phyloP scores from a whole-genome alignment of 2,888 invertebrate species.

The Seira sanloemensis region DNA sequence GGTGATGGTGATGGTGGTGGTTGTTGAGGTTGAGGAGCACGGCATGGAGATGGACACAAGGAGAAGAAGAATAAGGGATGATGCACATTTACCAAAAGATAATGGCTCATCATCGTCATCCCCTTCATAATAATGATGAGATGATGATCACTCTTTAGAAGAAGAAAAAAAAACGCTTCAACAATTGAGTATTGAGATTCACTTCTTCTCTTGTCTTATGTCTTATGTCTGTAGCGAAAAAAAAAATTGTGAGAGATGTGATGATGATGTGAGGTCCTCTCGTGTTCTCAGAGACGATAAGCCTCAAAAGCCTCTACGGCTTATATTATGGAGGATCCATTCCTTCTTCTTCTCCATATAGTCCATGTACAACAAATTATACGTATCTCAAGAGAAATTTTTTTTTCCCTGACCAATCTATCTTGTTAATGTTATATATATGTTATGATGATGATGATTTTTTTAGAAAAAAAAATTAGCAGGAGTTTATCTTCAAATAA shows the following conservation, averaged over 20 bases:
- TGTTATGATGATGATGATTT: no score
- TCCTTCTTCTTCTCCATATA: neutral
- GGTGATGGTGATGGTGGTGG: neutral
- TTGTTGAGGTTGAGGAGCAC: neutral
- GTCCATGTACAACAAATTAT: neutral
- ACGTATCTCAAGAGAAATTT: neutral
- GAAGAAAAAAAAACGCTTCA: conserved; percentile 4
- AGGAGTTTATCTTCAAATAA: neutral
- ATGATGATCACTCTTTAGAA: conserved; percentile 4
- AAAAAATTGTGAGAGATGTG: neutral
- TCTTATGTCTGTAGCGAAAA: neutral
- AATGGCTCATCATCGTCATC: neutral
- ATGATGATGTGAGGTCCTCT: neutral
- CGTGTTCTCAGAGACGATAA: no score
- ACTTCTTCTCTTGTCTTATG: neutral
- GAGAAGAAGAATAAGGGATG: neutral
- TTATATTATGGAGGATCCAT: neutral
- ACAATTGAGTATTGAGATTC: neutral
- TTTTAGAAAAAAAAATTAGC: neutral
- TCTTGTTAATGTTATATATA: conserved; percentile 1
- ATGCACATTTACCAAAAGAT: neutral
- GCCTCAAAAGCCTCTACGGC: neutral
- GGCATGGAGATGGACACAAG: conserved; percentile 3
- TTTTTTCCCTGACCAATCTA: neutral
- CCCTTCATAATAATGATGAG: neutral